phyloP scores from a whole-genome alignment of 2,797 vertebrate genomes.

The Potorous gilbertii region DNA sequence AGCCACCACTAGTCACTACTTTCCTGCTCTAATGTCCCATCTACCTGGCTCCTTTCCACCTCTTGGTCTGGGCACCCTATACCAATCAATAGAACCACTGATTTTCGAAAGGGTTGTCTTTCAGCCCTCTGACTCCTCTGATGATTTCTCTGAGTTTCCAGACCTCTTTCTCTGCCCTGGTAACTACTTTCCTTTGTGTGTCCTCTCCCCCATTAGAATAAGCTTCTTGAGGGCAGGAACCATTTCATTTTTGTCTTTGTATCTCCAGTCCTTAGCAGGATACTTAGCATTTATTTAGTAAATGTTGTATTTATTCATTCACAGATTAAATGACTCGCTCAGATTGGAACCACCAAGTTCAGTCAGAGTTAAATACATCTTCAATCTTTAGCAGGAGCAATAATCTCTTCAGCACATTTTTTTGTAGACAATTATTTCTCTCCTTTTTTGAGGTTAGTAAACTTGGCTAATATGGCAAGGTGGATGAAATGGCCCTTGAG shows the following conservation, averaged over 20 bases:
- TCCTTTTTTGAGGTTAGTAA: background rate
- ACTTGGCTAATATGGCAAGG: background rate
- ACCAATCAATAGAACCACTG: background rate
- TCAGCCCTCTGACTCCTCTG: background rate
- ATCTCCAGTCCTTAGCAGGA: background rate
- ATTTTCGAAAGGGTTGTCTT: background rate
- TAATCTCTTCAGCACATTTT: background rate
- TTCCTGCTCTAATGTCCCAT: too few species aligned
- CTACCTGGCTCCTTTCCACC: background rate
- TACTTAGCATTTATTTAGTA: too few species aligned
- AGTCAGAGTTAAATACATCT: background rate
- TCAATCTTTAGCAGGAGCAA: background rate
- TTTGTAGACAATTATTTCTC: background rate
- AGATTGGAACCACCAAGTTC: background rate
- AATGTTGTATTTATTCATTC: background rate
- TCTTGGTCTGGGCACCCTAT: too few species aligned
- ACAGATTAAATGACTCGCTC: background rate
- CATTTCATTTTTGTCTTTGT: background rate
- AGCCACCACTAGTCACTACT: too few species aligned
- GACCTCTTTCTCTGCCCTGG: background rate
- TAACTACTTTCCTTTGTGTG: too few species aligned
- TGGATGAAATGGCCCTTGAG: background rate
- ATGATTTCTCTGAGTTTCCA: background rate
- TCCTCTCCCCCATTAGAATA: background rate
- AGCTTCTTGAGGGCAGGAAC: background rate